Base-by-base conservation (phyloP, 2,113 vertebrate species). In the Neogobius melanostomus region DNA sequence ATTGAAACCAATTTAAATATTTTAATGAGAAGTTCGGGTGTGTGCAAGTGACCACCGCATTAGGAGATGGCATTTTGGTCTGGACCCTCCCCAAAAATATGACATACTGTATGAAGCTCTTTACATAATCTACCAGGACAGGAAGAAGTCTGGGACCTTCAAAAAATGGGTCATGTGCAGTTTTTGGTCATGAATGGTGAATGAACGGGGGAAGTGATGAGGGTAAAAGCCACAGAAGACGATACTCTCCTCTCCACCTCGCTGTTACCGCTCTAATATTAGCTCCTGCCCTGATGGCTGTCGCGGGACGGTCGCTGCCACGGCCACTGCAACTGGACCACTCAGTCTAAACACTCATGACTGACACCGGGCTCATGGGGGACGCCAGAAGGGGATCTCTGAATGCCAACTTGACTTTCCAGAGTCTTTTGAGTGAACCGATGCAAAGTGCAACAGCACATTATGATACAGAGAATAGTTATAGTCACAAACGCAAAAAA, bases 261-360 rank as follows among this genome's bases (percentile, higher is more conserved):
- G 71, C 77, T 79, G 64, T 78, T 75, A 81, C 79, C 77, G 72
- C 63, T 44, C 8, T 54, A 57, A 16, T 15, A 87, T 85, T 89
- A 90, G 69, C 69, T 72, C 60, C 52, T 65, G 46, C 66, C 64
- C 72, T 66, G 75, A 74, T 70, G 83, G 77, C 64, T 66, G 50
- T 10, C 63, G 46, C 44, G 9, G 52, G 14, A 70, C 49, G 12
- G 0, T 51, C 43, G 14, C 56, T 21, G 52, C 72, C 72, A 43
- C 44, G 8, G 8, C 45, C 5, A 14, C 42, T 17, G 16, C n/a
- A 48, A 44, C 16, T 15, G 46, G 5, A n/a, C 16, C 62, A 10
- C 6, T 64, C n/a, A 16, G 45, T 64, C 28, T 5, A 36, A 36
- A 5, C 28, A 5, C 21, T 9, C 7, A 16, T 8, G 6, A 8